Conservation (phyloP, 2,113 vertebrate species). For the Pelusios castaneus region DNA sequence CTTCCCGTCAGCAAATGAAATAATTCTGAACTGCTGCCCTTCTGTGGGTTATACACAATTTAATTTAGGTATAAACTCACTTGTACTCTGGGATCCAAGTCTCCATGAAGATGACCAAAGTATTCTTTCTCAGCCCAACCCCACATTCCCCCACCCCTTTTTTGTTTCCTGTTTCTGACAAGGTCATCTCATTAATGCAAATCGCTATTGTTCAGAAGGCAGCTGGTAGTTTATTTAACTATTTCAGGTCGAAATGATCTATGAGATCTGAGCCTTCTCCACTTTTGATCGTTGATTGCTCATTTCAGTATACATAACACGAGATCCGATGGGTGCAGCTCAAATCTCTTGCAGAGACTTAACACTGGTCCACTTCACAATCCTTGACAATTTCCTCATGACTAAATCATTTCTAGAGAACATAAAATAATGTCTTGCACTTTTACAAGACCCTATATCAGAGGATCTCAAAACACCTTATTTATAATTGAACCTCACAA, state of each 20-base stretch:
- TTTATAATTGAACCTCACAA: constrained; percentile 45
- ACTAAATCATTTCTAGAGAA: constrained; percentile 34
- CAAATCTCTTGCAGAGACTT: constrained; percentile 55
- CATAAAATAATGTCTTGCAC: constrained; percentile 56
- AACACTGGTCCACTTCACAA: constrained; percentile 1
- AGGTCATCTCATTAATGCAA: constrained; percentile 74
- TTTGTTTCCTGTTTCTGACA: constrained; percentile 62
- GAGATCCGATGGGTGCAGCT: constrained; percentile 60
- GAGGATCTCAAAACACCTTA: background rate
- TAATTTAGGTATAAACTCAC: constrained; percentile 60
- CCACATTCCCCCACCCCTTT: constrained; percentile 48
- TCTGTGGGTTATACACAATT: constrained; percentile 57
- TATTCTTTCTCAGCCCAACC: constrained; percentile 31
- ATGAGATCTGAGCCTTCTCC: constrained; percentile 65
- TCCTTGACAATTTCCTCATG: constrained; percentile 8
- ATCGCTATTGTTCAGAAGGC: constrained; percentile 72
- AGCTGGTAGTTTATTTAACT: constrained; percentile 73
- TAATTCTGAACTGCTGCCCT: constrained; percentile 56
- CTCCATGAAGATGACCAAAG: constrained; percentile 66
- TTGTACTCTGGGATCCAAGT: constrained; percentile 58
- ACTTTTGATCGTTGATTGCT: constrained; percentile 72
- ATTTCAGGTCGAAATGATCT: constrained; percentile 73
- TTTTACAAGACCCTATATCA: constrained; percentile 8
- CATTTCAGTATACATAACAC: constrained; percentile 69
- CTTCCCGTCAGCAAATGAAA: constrained; percentile 63